These are phyloP conservation scores for Petromus typicus DNA, from an alignment of 2,113 vertebrate genomes.

Conservation along the genomic window DNA sequence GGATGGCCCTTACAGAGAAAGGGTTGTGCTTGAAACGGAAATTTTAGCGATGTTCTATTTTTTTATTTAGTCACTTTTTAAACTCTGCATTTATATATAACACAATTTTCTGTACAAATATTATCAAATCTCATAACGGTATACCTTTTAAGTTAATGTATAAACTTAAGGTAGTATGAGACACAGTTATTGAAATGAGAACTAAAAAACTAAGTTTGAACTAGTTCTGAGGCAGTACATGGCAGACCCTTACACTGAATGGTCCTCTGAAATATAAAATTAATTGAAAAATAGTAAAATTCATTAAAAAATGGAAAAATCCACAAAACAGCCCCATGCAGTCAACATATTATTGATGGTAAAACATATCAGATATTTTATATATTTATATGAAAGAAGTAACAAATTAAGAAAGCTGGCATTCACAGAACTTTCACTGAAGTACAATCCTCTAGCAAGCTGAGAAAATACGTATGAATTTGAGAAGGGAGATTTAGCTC, in stretches of 20 bases:
- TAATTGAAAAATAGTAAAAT: conserved; percentile 51
- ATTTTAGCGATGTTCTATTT: background rate
- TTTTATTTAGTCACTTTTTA: background rate
- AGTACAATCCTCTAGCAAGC: background rate
- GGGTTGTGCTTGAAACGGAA: background rate
- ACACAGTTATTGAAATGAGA: background rate
- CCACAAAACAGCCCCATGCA: background rate
- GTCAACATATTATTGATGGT: background rate
- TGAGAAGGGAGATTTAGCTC: too few relatives aligned
- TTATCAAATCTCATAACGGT: conserved; percentile 33
- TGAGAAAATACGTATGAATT: background rate
- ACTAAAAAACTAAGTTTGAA: background rate
- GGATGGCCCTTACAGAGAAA: background rate
- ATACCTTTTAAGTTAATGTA: background rate
- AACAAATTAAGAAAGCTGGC: background rate
- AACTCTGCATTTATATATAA: background rate
- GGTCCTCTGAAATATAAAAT: conserved; percentile 22
- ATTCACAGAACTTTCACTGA: background rate
- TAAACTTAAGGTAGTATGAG: background rate
- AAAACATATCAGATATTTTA: background rate
- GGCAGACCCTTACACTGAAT: background rate
- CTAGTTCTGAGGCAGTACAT: background rate
- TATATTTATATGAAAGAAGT: background rate
- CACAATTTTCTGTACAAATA: background rate
- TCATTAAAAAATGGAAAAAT: background rate